Conservation (phyloP, 2,113 vertebrate species). For the Crotalus helleri region DNA sequence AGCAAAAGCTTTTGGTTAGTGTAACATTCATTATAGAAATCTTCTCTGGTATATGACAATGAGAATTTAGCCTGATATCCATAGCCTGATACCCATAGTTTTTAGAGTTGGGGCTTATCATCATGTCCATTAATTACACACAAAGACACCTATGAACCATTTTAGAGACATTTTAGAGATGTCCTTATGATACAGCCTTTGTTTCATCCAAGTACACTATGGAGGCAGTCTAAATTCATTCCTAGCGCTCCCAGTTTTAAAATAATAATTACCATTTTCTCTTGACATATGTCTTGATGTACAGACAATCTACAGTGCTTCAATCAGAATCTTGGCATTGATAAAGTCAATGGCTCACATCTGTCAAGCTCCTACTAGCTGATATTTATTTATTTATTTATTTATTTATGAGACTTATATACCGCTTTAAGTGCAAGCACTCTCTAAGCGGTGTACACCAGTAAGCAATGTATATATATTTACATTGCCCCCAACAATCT, state of each 20-base stretch:
- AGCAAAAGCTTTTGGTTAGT: neutral
- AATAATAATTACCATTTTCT: neutral
- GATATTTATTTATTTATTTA: no score
- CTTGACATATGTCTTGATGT: neutral
- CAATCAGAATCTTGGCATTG: neutral
- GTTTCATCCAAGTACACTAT: neutral
- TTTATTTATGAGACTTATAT: no score
- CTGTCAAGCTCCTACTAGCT: neutral
- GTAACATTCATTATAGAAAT: neutral
- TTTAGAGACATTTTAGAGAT: neutral
- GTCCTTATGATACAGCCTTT: neutral
- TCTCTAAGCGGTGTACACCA: no score
- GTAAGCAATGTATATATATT: no score
- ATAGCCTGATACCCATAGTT: neutral
- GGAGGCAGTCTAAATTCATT: neutral
- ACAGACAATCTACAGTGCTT: neutral
- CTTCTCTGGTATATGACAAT: neutral
- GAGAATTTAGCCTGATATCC: neutral
- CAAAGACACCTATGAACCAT: neutral
- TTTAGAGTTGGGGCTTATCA: neutral
- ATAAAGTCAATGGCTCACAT: neutral
- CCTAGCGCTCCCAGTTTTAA: neutral
- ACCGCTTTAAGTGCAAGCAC: no score
- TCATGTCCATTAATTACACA: neutral
- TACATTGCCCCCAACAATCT: no score